phyloP scores from a whole-genome alignment of 2,797 vertebrate species.

The Sebastes baramenuke region DNA sequence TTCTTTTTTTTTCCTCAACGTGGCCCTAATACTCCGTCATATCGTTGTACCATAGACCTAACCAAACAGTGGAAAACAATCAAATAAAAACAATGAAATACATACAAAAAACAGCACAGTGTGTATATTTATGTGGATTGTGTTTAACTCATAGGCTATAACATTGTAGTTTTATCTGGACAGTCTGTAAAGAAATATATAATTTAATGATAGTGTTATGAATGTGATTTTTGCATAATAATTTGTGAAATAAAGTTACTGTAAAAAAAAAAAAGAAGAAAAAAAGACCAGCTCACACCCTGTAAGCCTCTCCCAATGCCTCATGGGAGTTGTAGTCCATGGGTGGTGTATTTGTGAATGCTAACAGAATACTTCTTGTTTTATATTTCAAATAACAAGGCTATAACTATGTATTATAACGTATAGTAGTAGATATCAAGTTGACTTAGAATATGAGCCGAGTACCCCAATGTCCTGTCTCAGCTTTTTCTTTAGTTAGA shows the following conservation, averaged over 20 bases:
- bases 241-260: slow-evolving; percentile 7
- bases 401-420: neutral
- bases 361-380: neutral
- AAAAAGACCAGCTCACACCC: neutral
- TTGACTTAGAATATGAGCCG: fast-evolving
- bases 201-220: neutral
- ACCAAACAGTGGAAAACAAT: no score
- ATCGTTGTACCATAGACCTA: no score
- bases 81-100: no score
- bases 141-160: neutral
- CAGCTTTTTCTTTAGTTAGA: neutral
- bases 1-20: no score
- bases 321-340: slow-evolving; percentile 72
- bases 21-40: no score
- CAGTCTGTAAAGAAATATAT: neutral
- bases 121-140: neutral
- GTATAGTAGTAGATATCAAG: fast-evolving
- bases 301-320: neutral
- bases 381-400: neutral
- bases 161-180: neutral
- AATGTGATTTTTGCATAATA: neutral
- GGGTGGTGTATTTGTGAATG: neutral
- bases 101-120: no score
- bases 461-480: fast-evolving
- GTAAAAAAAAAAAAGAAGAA: neutral